These are phyloP conservation scores for Chamaea fasciata DNA, from an alignment of 2,113 vertebrate genomes.

Conservation along the genomic window DNA sequence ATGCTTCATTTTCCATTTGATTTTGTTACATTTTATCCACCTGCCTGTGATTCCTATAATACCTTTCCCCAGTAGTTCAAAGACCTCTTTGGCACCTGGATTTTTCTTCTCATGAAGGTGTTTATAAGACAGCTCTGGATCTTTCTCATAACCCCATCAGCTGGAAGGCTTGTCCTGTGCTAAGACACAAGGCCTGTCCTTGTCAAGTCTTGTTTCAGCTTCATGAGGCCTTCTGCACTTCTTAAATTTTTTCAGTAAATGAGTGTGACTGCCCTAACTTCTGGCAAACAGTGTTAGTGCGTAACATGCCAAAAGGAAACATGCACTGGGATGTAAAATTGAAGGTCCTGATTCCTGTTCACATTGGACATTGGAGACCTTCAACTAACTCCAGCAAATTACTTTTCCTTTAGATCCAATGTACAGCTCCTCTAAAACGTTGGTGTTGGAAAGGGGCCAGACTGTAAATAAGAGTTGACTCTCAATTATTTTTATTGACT, in stretches of 20 bases:
- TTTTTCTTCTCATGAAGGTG: not conserved
- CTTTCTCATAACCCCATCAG: not conserved
- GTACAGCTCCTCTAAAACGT: not conserved
- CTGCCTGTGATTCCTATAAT: not conserved
- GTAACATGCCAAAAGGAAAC: not conserved
- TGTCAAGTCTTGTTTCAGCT: not conserved
- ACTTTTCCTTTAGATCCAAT: not conserved
- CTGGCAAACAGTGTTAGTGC: not conserved
- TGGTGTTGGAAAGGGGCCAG: not conserved
- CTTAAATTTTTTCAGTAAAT: not conserved
- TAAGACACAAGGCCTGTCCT: too few relatives aligned
- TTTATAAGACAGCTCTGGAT: not conserved
- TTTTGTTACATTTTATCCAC: not conserved
- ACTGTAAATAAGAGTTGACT: not conserved
- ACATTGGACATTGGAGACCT: not conserved
- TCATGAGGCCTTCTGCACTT: not conserved
- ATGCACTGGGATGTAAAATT: not conserved
- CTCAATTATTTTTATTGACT: slow-evolving; percentile 34
- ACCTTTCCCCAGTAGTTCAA: not conserved
- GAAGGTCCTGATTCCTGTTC: not conserved
- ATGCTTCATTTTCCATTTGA: not conserved
- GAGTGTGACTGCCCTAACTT: not conserved
- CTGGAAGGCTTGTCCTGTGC: not conserved
- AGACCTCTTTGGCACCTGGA: not conserved
- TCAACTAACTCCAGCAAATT: slow-evolving; percentile 5